A percentile compares a stretch with the other conserved stretches of the same genome.
Evolutionary conservation across 2,797 vertebrate genomes (phyloP).

Genomic region (Geotrypetes seraphini): DNA sequence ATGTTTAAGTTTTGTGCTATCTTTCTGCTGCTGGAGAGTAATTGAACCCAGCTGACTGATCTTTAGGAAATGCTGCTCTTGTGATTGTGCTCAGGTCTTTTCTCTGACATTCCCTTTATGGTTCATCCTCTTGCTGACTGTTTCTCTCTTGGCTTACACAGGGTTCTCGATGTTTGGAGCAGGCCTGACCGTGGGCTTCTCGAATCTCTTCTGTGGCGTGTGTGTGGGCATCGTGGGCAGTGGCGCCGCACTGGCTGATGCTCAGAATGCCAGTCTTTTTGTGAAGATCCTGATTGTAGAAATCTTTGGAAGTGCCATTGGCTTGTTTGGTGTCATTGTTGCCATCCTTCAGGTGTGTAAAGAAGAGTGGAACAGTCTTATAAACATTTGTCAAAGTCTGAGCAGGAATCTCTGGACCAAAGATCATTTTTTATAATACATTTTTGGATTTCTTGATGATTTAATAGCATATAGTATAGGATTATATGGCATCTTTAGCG

Average conservation of each 20-base stretch:
- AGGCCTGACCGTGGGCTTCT: constrained; percentile 92
- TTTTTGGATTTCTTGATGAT: not conserved
- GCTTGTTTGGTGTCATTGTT: constrained; percentile 93
- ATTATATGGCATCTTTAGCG: too few relatives aligned
- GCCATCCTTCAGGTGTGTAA: constrained; percentile 87
- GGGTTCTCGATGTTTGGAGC: constrained; percentile 98
- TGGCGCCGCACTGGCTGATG: constrained; percentile 90
- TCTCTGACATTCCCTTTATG: too few relatives aligned
- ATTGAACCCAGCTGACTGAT: too few relatives aligned
- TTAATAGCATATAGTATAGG: too few relatives aligned
- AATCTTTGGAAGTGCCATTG: constrained; percentile 96
- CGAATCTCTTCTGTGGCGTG: constrained; percentile 96
- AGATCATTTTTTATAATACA: not conserved
- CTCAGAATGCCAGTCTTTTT: constrained; percentile 91
- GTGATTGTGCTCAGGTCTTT: too few relatives aligned
- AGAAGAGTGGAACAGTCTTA: too few relatives aligned
- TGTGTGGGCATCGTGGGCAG: constrained; percentile 97
- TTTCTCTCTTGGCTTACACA: too few relatives aligned
- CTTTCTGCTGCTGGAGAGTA: too few relatives aligned
- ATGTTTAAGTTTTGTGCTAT: too few relatives aligned
- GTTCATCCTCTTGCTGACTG: too few relatives aligned
- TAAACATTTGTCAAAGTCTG: too few relatives aligned
- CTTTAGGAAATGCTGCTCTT: too few relatives aligned
- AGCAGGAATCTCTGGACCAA: not conserved
- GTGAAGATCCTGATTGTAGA: constrained; percentile 98